Conservation (phyloP, 2,888 invertebrate genomes). For the Clanis bilineata region DNA sequence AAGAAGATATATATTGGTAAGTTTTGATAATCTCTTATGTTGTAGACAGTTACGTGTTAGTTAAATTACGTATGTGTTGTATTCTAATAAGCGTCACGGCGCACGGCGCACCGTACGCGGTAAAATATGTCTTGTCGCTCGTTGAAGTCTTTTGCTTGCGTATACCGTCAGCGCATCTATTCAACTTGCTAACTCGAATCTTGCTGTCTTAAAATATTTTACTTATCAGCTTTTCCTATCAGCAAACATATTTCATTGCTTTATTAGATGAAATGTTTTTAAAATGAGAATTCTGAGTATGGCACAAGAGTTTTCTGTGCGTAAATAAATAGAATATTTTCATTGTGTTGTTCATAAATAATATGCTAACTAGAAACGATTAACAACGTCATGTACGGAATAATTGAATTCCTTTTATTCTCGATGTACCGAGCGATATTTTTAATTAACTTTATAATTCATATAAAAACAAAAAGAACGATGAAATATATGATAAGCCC, state of each 20-base stretch:
- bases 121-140: constrained; percentile 13
- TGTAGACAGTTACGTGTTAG: too few species aligned
- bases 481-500: constrained; percentile 44
- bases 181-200: neutral
- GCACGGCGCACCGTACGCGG: too few species aligned
- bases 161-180: neutral
- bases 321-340: too few species aligned
- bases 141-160: constrained; percentile 38
- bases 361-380: neutral
- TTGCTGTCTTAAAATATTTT: neutral
- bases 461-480: constrained; percentile 34
- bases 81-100: neutral
- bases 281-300: neutral
- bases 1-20: too few species aligned
- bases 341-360: neutral
- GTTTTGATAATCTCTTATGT: too few species aligned
- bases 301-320: too few species aligned
- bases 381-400: neutral
- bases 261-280: neutral
- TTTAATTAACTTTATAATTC: constrained; percentile 10
- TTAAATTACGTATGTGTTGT: neutral
- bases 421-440: neutral
- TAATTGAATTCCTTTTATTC: neutral
- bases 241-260: neutral
- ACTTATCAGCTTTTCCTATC: neutral